Conservation (phyloP, 1,140 invertebrate genomes). For the Bacillus rossius region DNA sequence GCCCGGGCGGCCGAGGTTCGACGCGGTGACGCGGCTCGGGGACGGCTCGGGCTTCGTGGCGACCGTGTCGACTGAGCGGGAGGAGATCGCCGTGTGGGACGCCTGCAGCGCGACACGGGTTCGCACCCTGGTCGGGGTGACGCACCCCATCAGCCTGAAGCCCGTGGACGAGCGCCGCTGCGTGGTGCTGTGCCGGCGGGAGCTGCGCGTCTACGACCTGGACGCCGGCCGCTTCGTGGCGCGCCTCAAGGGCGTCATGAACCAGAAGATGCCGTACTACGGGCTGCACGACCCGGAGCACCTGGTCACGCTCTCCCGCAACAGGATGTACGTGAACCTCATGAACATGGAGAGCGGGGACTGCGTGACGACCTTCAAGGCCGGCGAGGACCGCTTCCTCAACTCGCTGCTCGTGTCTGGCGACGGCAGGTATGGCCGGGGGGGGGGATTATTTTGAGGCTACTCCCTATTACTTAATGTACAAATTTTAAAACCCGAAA, state of each 20-base stretch:
- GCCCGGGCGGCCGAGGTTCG: constrained; percentile 28
- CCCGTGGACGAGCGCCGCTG: constrained; percentile 63
- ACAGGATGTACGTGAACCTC: constrained; percentile 87
- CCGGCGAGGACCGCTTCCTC: constrained; percentile 80
- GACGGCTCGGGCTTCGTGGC: constrained; percentile 58
- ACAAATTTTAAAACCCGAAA: too few species aligned
- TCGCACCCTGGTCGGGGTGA: constrained; percentile 59
- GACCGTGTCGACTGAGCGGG: constrained; percentile 61
- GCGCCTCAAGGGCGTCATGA: constrained; percentile 81
- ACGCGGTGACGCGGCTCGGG: constrained; percentile 51
- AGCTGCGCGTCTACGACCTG: constrained; percentile 73
- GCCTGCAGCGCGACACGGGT: constrained; percentile 50
- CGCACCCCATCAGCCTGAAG: constrained; percentile 61
- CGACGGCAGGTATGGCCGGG: constrained; percentile 65
- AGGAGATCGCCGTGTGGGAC: constrained; percentile 77
- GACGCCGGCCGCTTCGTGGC: constrained; percentile 63
- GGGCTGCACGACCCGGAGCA: constrained; percentile 73
- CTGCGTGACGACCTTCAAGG: constrained; percentile 83
- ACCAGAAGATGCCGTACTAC: constrained; percentile 88
- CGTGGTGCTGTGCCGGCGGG: constrained; percentile 72
- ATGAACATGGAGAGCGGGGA: constrained; percentile 79
- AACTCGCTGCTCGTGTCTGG: constrained; percentile 82
- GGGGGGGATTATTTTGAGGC: too few species aligned
- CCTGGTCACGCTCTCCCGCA: constrained; percentile 73
- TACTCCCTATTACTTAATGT: too few species aligned